Percentiles rank a stretch among this genome's conserved stretches.
These are phyloP conservation scores for Crossocerus cetratus DNA, from an alignment of 2,888 invertebrate species.

Conservation along the genomic window DNA sequence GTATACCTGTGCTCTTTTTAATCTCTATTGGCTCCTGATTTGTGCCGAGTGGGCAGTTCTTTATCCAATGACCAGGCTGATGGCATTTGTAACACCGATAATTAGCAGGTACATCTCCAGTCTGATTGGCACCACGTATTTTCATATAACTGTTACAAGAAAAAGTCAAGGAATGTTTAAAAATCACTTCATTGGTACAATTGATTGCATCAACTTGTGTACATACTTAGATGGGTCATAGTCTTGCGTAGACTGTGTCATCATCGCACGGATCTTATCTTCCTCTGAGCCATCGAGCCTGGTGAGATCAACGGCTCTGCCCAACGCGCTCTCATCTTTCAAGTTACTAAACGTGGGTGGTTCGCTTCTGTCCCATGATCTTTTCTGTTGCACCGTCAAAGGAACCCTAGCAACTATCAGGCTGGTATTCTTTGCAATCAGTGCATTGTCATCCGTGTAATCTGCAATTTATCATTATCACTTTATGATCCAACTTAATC, in stretches of 20 bases:
- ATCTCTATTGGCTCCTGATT: slow-evolving; percentile 86
- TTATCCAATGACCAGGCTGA: slow-evolving; percentile 97
- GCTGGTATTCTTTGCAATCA: slow-evolving; percentile 98
- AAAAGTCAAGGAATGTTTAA: background rate
- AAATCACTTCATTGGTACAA: no score
- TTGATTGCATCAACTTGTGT: no score
- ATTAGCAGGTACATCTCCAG: slow-evolving; percentile 92
- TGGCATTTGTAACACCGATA: slow-evolving; percentile 97
- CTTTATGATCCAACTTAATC: background rate
- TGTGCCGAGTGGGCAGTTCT: slow-evolving; percentile 90
- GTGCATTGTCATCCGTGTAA: slow-evolving; percentile 91
- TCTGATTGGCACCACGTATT: slow-evolving; percentile 91
- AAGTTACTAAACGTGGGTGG: slow-evolving; percentile 66
- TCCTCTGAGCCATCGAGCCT: slow-evolving; percentile 96
- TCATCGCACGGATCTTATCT: slow-evolving; percentile 98
- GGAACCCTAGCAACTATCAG: slow-evolving; percentile 96
- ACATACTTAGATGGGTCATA: slow-evolving; percentile 98
- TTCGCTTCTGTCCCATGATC: slow-evolving; percentile 84
- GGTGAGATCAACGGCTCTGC: slow-evolving; percentile 89
- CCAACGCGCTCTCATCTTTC: slow-evolving; percentile 71
- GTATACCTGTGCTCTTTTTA: slow-evolving; percentile 97
- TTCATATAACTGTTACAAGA: slow-evolving; percentile 86
- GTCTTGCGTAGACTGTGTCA: slow-evolving; percentile 96
- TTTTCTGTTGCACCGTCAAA: slow-evolving; percentile 86
- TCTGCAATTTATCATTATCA: slow-evolving; percentile 79